Evolutionary conservation across 2,797 vertebrate genomes (phyloP), one percentile per base, ranked within the genome.

Genomic region (Moxostoma hubbsi): DNA sequence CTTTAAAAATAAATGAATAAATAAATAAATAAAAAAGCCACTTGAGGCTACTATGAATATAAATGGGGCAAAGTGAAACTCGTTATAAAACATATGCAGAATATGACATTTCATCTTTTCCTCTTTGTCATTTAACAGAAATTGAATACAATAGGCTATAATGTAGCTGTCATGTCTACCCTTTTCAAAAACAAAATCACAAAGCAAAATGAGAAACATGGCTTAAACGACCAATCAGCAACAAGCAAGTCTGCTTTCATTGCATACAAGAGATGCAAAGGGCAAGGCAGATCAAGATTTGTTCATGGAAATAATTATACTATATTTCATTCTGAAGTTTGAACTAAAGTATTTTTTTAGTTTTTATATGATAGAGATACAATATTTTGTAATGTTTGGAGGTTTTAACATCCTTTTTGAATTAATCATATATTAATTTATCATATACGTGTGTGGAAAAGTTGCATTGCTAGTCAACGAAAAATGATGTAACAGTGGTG

Each of bases 141-240:
- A 83, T 80, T 75, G 75, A 74, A 82, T 70, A 80, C 73, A 74
- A 75, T 79, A 63, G 79, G 65, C 58, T 50, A 82, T 82, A 77
- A 83, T 83, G 81, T 81, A 81, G 46, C 75, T 83, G 84, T 85
- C 84, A 79, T 85, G 81, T 75, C 49, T 83, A 82, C 67, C 84
- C 81, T 85, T 85, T 85, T 81, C 68, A 82, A 75, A 81, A 67
- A 51, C 57, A 69, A 69, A 64, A 46, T 7, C 67, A 64, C 49
- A 72, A 55, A 81, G 61, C 59, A 46, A 74, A 77, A 59, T 9
- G 36, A 55, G 15, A 24, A 78, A 63, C 64, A 67, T 66, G 58
- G 16, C 64, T 46, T 49, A 68, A 50, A 16, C 4, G 51, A 65
- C 70, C 61, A 59, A 73, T 72, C 12, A 16, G 10, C 43, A 49